Base-by-base conservation (phyloP, 2,797 vertebrate species). In the Coregonus suidteri region DNA sequence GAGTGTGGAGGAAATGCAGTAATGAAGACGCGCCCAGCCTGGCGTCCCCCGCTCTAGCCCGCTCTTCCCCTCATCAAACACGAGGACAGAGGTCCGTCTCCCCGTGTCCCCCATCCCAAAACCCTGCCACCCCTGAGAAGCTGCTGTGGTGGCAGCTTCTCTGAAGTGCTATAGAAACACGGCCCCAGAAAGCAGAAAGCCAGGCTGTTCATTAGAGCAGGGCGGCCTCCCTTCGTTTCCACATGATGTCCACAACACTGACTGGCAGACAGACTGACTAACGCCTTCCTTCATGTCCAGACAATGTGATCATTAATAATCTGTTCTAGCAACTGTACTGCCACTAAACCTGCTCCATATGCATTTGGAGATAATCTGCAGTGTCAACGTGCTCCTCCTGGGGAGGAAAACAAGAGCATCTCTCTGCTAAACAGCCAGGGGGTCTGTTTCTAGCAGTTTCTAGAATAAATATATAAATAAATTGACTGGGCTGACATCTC, bases 1-100 rank as follows among this genome's bases (percentile, higher is more conserved):
- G 88, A 86, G 87, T 86, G 87, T 82, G 84, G 89, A 81, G 86
- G 83, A 83, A 90, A 82, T 83, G 84, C 90, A 81, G 88, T 93
- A 91, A 93, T 92, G 91, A 94, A 92, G 90, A 92, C 81, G 75
- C 86, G 85, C 90, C 80, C 85, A 64, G 78, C 71, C 81, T 82
- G 84, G 73, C 72, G 77, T 75, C 80, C 66, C 59, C 77, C 6
- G 41, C 41, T 47, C 41, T 47, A 47, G 41, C 41, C 11, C 9
- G 41, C 41, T 6, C 16, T 18, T 54, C 53, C 53, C 53, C 14
- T 54, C 15, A 54, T 54, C 53, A 54, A 15, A 54, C 15, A 54
- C 53, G 16, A 54, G 53, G 53, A 54, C 53, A 54, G 16, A 54
- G 53, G 53, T 18, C 53, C 5, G 3, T 54, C 53, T 54, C 16